Evolutionary conservation across 2,797 vertebrate species (phyloP).

Genomic region (Danio kyathit): DNA sequence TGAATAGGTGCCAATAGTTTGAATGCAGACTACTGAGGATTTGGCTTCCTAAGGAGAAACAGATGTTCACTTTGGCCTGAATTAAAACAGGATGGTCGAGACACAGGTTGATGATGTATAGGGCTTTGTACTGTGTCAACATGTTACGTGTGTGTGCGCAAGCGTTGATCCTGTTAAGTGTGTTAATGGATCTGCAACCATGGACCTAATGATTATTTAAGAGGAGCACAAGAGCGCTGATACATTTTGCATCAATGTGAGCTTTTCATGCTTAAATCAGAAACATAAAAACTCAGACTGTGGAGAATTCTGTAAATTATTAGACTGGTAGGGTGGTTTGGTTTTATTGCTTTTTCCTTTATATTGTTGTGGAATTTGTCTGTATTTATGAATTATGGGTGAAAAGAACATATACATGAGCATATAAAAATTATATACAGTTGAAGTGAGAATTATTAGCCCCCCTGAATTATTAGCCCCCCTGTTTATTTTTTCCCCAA

Average conservation of each 20-base stretch:
- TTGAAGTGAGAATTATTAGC: too few relatives aligned
- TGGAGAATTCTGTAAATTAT: conserved; percentile 12
- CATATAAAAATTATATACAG: too few relatives aligned
- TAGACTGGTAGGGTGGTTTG: background rate
- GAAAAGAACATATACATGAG: background rate
- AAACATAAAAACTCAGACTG: conserved; percentile 19
- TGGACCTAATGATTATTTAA: conserved; percentile 30
- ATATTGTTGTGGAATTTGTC: background rate
- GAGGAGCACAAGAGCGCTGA: background rate
- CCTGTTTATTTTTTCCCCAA: too few relatives aligned
- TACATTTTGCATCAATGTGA: conserved; percentile 28
- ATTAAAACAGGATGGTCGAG: conserved; percentile 42
- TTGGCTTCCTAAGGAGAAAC: conserved; percentile 58
- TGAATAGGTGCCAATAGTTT: conserved; percentile 51
- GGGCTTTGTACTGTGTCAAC: conserved; percentile 39
- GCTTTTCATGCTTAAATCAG: background rate
- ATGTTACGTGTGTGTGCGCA: conserved; percentile 5
- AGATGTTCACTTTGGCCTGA: conserved; percentile 55
- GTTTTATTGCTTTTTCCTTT: conserved; percentile 7
- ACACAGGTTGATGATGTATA: conserved; percentile 51
- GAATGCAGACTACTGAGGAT: conserved; percentile 49
- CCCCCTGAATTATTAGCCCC: too few relatives aligned
- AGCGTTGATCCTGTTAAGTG: conserved; percentile 1
- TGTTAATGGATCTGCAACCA: conserved; percentile 28
- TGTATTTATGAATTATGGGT: background rate